Base-by-base conservation (phyloP, 2,888 invertebrate genomes). In the Peribatodes rhomboidaria region DNA sequence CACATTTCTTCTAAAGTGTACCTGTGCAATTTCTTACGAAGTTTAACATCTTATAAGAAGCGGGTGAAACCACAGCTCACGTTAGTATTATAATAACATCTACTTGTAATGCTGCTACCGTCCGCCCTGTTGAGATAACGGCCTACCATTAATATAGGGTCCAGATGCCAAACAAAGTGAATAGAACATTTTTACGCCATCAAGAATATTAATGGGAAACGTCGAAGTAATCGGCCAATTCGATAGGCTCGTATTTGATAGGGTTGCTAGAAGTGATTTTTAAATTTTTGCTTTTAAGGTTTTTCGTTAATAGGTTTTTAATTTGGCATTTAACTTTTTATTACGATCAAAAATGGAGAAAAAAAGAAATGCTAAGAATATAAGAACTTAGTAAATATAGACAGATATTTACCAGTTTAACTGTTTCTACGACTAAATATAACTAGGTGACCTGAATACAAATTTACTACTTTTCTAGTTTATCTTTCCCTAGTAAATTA, bases 91-190 rank as follows among this genome's bases (percentile, higher is more conserved):
- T 50, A 37, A 20, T 18, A 50, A 20, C 35, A 37, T 64, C 68
- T 67, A 64, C 57, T 72, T 70, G 58, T 39, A 52, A 72, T 72
- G 67, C 72, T 47, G 61, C 46, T 46, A 46, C 33, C 42, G 68
- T 66, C 41, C 54, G 49, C 52, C 6, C 22, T 41, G 63, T 57
- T 47, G 61, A 67, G 70, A 71, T 71, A 73, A 59, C 50, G 67
- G 59, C 47, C 60, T 20, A 22, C 65, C 68, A 70, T 72, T 72
- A 70, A 68, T 70, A 65, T 18, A 49, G 57, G 53, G 62, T 41
- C 67, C 72, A 70, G 72, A 70, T 68, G 67, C 66, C 68, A 71
- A 72, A 70, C 72, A 72, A 65, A 72, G 60, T 70, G 64, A 72
- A 69, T 63, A 49, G 59, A 68, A 65, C 67, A 70, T 72, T 72